phyloP scores from a whole-genome alignment of 2,888 invertebrate genomes.

The Macrophya annulata region DNA sequence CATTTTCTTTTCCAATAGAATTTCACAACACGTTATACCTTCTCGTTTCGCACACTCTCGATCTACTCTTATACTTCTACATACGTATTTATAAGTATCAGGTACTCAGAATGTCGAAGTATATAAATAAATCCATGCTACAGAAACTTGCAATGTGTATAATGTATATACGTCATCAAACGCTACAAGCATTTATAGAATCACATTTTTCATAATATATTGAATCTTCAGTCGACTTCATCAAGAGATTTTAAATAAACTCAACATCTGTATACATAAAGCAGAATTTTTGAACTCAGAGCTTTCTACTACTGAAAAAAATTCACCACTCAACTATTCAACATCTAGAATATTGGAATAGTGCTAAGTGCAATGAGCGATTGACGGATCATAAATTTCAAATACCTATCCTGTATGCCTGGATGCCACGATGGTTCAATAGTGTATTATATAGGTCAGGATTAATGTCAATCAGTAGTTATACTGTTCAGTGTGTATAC shows the following conservation, averaged over 20 bases:
- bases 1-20: not conserved
- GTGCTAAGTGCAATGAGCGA: not conserved
- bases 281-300: not conserved
- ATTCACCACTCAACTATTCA: not conserved
- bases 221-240: not conserved
- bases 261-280: not conserved
- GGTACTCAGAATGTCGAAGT: not conserved
- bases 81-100: not conserved
- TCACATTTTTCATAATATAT: not conserved
- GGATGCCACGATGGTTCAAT: not conserved
- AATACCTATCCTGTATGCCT: not conserved
- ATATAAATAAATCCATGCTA: not conserved
- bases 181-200: not conserved
- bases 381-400: not conserved
- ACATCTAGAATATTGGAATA: not conserved
- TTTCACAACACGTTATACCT: not conserved
- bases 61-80: conserved; percentile 7
- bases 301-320: not conserved
- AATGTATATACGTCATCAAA: not conserved
- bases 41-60: not conserved
- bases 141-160: not conserved
- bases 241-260: not conserved
- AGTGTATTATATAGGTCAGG: conserved; percentile 18
- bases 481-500: not conserved
- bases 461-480: not conserved